Percentiles rank a stretch among this genome's conserved stretches.
Evolutionary conservation across 2,888 invertebrate genomes (phyloP).

Genomic region (Lasius platythorax): DNA sequence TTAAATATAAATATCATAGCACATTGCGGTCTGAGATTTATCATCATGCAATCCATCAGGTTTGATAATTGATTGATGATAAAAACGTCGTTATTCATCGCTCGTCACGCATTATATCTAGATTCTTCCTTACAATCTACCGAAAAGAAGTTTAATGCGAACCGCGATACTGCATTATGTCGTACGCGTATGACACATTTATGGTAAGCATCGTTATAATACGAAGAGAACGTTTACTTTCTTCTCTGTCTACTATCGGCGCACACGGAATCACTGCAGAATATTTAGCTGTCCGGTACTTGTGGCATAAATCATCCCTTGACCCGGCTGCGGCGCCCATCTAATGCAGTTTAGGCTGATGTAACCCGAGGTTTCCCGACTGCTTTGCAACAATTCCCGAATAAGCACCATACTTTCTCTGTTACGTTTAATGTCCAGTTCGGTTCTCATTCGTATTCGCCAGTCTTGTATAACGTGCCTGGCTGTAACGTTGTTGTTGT

Average conservation of each 20-base stretch:
- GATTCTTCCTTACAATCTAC: constrained; percentile 31
- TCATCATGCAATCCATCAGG: background rate
- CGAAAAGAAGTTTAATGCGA: constrained; percentile 28
- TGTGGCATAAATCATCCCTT: constrained; percentile 94
- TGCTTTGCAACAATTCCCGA: constrained; percentile 90
- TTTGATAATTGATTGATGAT: constrained; percentile 9
- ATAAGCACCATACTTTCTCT: constrained; percentile 87
- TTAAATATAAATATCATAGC: constrained; percentile 61
- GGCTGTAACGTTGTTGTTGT: constrained; percentile 44
- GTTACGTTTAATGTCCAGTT: constrained; percentile 75
- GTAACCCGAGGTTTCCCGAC: constrained; percentile 88
- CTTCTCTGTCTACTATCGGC: constrained; percentile 34
- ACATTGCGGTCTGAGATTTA: constrained; percentile 39
- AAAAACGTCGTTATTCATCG: constrained; percentile 15
- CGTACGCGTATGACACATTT: constrained; percentile 48
- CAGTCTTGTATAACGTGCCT: constrained; percentile 51
- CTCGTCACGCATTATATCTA: background rate
- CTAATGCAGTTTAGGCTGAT: constrained; percentile 94
- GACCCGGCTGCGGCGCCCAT: constrained; percentile 94
- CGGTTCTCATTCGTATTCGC: constrained; percentile 62
- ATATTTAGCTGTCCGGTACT: constrained; percentile 93
- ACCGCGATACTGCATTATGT: constrained; percentile 36
- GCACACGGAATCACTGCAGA: constrained; percentile 85
- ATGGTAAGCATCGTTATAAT: constrained; percentile 46
- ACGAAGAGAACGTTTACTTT: constrained; percentile 47